Conservation (phyloP, 2,797 vertebrate genomes). For the Babyrousa celebensis region DNA sequence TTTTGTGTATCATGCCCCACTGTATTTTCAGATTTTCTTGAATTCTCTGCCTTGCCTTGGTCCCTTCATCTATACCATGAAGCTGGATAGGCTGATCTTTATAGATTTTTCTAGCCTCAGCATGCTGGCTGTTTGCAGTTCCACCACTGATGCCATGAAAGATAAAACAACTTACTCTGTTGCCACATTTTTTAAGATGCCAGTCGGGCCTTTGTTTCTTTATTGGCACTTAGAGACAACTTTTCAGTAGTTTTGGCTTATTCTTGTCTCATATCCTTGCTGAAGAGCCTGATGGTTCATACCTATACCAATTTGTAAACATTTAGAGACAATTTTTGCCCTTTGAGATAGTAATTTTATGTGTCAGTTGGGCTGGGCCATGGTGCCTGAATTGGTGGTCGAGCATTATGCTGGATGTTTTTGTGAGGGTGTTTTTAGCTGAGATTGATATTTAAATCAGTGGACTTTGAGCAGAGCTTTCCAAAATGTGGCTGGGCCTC, state of each 20-base stretch:
- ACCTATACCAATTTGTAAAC: not conserved
- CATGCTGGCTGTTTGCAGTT: not conserved
- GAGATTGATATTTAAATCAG: constrained; percentile 8
- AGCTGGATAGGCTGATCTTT: not conserved
- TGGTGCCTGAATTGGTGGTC: not conserved
- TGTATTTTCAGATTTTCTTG: not conserved
- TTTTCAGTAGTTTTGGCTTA: constrained; percentile 44
- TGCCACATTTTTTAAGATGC: not conserved
- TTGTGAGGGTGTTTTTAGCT: not conserved
- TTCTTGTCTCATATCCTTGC: not conserved
- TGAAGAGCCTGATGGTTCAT: not conserved
- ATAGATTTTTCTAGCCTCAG: not conserved
- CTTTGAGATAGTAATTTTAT: not conserved
- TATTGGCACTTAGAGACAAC: not conserved
- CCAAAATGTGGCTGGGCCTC: not conserved
- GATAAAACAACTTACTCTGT: not conserved
- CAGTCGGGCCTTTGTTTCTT: not conserved
- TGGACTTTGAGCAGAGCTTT: not conserved
- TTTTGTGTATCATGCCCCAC: not conserved
- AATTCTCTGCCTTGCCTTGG: not conserved
- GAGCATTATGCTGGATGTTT: constrained; percentile 3
- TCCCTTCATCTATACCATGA: not conserved
- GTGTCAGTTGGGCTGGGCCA: not conserved
- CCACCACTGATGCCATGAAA: not conserved
- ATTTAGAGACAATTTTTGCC: not conserved